These are phyloP conservation scores for Tethya wilhelma DNA, from an alignment of 37 sponge, comb jelly and placozoan species.

Conservation along the genomic window DNA sequence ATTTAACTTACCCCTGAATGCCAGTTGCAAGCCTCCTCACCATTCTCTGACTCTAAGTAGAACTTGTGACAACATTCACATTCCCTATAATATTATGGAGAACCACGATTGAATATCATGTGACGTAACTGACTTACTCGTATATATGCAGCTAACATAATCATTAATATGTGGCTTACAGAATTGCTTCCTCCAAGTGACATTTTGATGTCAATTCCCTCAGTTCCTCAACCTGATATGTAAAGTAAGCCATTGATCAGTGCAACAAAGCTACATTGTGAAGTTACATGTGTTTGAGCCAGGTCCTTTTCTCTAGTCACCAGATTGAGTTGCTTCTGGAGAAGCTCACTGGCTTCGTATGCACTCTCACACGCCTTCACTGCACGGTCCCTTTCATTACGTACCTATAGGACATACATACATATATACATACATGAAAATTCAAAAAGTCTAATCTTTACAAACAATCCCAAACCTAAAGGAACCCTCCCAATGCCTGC, in stretches of 20 bases:
- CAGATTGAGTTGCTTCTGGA: slow-evolving; percentile 49
- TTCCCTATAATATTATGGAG: slow-evolving; percentile 31
- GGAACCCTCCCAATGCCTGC: too few species aligned
- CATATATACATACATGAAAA: too few species aligned
- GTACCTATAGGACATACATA: slow-evolving; percentile 25
- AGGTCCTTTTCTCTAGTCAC: slow-evolving; percentile 58
- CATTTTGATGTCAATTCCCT: background rate
- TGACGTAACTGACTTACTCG: background rate
- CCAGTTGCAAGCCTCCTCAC: slow-evolving; percentile 31
- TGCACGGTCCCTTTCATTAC: slow-evolving; percentile 47
- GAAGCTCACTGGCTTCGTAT: slow-evolving; percentile 54
- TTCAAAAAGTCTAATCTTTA: too few species aligned
- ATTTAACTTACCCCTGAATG: slow-evolving; percentile 62
- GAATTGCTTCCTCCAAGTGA: background rate
- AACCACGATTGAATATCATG: background rate
- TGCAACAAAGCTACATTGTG: background rate
- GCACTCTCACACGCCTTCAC: slow-evolving; percentile 65
- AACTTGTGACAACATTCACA: slow-evolving; percentile 62
- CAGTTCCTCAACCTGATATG: slow-evolving; percentile 16
- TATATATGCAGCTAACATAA: too few species aligned
- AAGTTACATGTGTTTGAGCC: slow-evolving; percentile 41
- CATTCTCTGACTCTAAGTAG: slow-evolving; percentile 53
- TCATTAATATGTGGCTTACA: too few species aligned
- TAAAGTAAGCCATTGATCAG: background rate
- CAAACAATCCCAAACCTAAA: too few species aligned